Evolutionary conservation across 1,140 invertebrate species (phyloP).

Genomic region (Penaeus chinensis): DNA sequence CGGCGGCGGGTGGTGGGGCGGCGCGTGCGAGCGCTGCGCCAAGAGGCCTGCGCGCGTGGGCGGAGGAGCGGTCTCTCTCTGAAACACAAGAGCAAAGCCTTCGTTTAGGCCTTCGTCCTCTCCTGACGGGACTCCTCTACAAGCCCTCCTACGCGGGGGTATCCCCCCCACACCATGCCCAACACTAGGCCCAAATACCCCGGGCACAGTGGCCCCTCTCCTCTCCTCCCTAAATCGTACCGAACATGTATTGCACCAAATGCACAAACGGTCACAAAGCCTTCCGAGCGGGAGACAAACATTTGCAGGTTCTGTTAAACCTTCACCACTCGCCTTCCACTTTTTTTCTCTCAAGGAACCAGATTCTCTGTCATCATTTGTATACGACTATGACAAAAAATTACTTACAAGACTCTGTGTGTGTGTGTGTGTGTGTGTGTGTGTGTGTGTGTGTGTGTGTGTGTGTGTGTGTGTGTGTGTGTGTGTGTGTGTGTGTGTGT

Average conservation of each 20-base stretch:
- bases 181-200: background rate
- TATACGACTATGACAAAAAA: no score
- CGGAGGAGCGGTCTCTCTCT: slow-evolving; percentile 46
- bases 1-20: slow-evolving; percentile 9
- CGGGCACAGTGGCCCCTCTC: background rate
- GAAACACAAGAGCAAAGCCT: slow-evolving; percentile 60
- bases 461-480: background rate
- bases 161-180: background rate
- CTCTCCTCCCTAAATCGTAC: background rate
- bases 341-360: no score
- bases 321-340: no score
- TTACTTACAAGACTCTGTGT: no score
- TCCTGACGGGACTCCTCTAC: slow-evolving; percentile 28
- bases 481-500: background rate
- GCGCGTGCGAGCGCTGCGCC: slow-evolving; percentile 11
- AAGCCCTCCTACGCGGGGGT: background rate
- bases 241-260: background rate
- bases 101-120: slow-evolving; percentile 50
- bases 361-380: background rate
- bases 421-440: no score
- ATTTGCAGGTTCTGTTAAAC: no score
- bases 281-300: no score
- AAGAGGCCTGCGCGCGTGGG: slow-evolving; percentile 30
- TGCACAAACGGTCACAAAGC: no score
- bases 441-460: background rate